Base-by-base conservation (phyloP, 2,797 vertebrate species). In the Brachymystax lenok region DNA sequence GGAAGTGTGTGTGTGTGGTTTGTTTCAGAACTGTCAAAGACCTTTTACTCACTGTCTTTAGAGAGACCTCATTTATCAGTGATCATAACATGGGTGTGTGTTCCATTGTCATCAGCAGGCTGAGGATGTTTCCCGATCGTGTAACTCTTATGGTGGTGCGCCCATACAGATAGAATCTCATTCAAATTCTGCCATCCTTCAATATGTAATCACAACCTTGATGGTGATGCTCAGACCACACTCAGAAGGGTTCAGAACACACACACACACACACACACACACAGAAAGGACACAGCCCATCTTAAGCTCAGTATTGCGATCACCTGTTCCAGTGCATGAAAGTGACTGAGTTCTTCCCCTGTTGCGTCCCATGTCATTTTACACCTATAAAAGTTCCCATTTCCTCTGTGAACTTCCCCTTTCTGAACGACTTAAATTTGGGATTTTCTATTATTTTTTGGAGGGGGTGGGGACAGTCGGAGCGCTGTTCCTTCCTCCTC, bases 401-500 rank as follows among this genome's bases (percentile, higher is more conserved):
- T 63, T 13, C 59, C 14, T n/a, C 59, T 24, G 59, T 63, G 59
- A 63, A 24, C 59, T 12, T 24, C 21, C 8, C 64, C 5, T 30
- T 66, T 66, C 24, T 6, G 8, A 16, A 67, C 2, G 27, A 67
- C 64, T 19, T 5, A 17, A 28, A 63, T 19, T 4, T 33, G 64
- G 28, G 64, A 33, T 28, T 67, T 33, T 14, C 14, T 19, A 17
- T 16, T 33, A 17, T 67, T 17, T 6, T 63, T 63, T 33, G 3
- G 64, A 28, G 13, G 28, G 28, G 4, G 64, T n/a, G 13, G 50
- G 7, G 17, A 10, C 28, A 40, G 17, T 35, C n/a, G 21, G 21
- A 27, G 59, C 84, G 80, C 85, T 71, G 71, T 33, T 28, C 33
- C 50, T 84, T 85, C 86, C 83, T 82, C 86, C 84, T 82, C 69